Conservation (phyloP, 1,140 invertebrate species). For the Drosophila pachea region DNA sequence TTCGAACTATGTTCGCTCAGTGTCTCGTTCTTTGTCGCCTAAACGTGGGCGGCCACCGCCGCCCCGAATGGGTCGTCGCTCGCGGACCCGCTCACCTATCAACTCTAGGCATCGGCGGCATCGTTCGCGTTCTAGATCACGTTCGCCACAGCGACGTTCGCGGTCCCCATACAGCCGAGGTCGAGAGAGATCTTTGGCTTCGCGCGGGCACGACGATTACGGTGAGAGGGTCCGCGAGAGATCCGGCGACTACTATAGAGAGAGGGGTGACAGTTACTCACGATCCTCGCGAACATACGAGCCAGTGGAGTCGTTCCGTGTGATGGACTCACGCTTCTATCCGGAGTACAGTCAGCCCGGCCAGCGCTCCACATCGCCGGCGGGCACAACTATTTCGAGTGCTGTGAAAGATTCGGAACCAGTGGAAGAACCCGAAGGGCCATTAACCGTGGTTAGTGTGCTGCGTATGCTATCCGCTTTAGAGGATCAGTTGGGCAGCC, state of each 20-base stretch:
- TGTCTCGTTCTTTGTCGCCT: constrained; percentile 32
- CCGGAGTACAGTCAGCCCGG: constrained; percentile 53
- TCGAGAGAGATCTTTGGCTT: constrained; percentile 25
- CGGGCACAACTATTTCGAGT: neutral
- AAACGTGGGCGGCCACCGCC: constrained; percentile 37
- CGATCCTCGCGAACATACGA: constrained; percentile 42
- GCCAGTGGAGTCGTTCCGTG: constrained; percentile 48
- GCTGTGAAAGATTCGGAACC: constrained; percentile 32
- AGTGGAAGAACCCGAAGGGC: constrained; percentile 60
- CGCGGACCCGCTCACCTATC: constrained; percentile 40
- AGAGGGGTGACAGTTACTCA: constrained; percentile 31
- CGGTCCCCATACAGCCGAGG: constrained; percentile 40
- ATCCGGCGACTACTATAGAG: constrained; percentile 22
- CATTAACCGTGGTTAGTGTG: constrained; percentile 83
- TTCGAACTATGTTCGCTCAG: constrained; percentile 13
- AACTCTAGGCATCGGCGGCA: constrained; percentile 32
- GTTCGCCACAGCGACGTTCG: constrained; percentile 48
- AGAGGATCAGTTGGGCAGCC: constrained; percentile 88
- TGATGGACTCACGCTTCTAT: constrained; percentile 56
- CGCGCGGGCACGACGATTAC: constrained; percentile 30
- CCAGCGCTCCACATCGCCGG: constrained; percentile 40
- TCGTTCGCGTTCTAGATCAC: constrained; percentile 57
- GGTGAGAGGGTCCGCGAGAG: constrained; percentile 2
- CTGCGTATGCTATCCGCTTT: constrained; percentile 87
- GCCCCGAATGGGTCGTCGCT: constrained; percentile 27